Evolutionary conservation across 37 sponge, comb jelly and placozoan species (phyloP).

Genomic region (Ephydatia muelleri): DNA sequence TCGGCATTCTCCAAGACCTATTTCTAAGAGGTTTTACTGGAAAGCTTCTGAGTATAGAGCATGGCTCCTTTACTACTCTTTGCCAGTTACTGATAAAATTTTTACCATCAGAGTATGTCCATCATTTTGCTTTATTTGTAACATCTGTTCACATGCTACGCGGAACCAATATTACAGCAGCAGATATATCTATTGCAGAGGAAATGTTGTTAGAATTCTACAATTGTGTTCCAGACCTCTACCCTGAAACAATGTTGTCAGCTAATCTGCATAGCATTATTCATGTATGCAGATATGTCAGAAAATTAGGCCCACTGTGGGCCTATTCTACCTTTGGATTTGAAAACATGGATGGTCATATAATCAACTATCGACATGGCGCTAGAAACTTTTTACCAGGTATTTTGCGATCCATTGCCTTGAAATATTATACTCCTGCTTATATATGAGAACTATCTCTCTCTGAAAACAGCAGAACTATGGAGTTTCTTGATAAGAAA

Average conservation of each 20-base stretch:
- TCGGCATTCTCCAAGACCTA: conserved; percentile 10
- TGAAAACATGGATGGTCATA: conserved; percentile 26
- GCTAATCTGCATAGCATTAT: neutral
- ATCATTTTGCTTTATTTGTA: conserved; percentile 14
- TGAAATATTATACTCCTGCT: neutral
- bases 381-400: conserved; percentile 2
- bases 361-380: conserved; percentile 10
- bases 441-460: neutral
- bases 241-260: neutral
- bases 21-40: neutral
- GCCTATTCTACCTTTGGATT: conserved; percentile 5
- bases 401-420: neutral
- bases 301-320: conserved; percentile 1
- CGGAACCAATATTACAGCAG: neutral
- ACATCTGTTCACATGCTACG: conserved; percentile 7
- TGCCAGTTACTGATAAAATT: conserved; percentile 13
- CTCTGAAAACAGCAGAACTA: neutral
- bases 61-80: conserved; percentile 5
- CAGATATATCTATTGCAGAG: conserved; percentile 3
- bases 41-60: conserved; percentile 29
- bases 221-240: neutral
- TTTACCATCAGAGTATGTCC: conserved; percentile 14
- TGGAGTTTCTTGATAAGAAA: neutral
- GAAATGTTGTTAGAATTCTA: neutral
- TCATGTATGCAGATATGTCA: conserved; percentile 5